Conservation (phyloP, 1,140 invertebrate species). For the Archivesica marissinica region DNA sequence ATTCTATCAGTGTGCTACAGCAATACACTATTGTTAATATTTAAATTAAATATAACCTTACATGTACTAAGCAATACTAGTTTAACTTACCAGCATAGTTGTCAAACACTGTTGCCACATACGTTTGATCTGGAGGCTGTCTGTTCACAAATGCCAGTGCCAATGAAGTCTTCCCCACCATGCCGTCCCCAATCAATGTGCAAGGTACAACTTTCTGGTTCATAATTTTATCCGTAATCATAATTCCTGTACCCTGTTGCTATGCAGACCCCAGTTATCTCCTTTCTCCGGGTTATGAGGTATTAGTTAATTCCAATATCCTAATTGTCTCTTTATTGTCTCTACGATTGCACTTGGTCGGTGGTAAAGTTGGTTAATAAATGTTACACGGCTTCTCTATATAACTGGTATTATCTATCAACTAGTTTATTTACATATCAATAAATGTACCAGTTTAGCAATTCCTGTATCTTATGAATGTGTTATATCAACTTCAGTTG, state of each 20-base stretch:
- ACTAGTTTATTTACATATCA: not conserved
- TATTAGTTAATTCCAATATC: too few species aligned
- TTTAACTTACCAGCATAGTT: conserved; percentile 79
- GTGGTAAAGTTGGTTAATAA: not conserved
- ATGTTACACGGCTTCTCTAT: not conserved
- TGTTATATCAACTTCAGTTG: not conserved
- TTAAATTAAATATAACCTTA: too few species aligned
- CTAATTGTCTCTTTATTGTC: not conserved
- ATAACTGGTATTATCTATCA: not conserved
- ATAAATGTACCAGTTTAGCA: not conserved
- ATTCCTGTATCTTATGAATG: not conserved
- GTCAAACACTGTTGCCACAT: conserved; percentile 82
- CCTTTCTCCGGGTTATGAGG: too few species aligned
- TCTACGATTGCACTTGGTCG: not conserved
- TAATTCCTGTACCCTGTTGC: not conserved
- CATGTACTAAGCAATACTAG: too few species aligned
- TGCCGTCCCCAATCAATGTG: conserved; percentile 79
- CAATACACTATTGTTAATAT: too few species aligned
- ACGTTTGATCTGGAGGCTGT: conserved; percentile 69
- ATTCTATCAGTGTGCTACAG: too few species aligned
- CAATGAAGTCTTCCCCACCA: conserved; percentile 80
- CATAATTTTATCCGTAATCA: conserved; percentile 29
- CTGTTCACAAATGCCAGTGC: conserved; percentile 72
- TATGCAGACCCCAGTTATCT: not conserved
- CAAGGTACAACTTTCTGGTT: conserved; percentile 67